Percentiles rank a stretch among this genome's conserved stretches.
phyloP scores from a whole-genome alignment of 2,888 invertebrate species.

The Vanessa cardui region DNA sequence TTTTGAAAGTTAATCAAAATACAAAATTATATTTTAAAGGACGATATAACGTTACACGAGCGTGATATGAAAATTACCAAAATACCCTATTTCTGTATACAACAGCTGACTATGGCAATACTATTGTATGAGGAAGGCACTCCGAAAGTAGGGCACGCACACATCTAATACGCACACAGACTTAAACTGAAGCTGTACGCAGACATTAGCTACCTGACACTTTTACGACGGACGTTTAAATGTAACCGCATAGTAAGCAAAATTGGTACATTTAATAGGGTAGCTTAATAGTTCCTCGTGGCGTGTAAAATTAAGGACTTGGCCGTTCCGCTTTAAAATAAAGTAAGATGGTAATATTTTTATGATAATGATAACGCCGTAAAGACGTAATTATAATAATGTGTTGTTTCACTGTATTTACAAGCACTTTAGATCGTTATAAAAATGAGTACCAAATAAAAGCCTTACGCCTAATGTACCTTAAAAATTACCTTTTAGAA shows the following conservation, averaged over 20 bases:
- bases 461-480: no score
- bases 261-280: slow-evolving; percentile 56
- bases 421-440: no score
- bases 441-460: no score
- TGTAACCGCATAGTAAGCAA: slow-evolving; percentile 48
- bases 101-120: slow-evolving; percentile 26
- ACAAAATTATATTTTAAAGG: neutral
- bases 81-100: slow-evolving; percentile 25
- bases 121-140: slow-evolving; percentile 26
- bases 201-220: slow-evolving; percentile 52
- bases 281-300: slow-evolving; percentile 38
- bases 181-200: slow-evolving; percentile 26
- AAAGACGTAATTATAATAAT: neutral
- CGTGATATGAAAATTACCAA: slow-evolving; percentile 24
- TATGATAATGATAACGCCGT: neutral
- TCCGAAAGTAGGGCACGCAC: slow-evolving; percentile 63
- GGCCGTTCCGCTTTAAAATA: neutral
- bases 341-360: neutral
- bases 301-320: slow-evolving; percentile 22
- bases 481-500: no score
- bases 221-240: slow-evolving; percentile 50
- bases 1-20: neutral
- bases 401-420: no score
- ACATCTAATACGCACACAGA: slow-evolving; percentile 49
- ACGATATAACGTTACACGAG: neutral